These are phyloP conservation scores for Agonopterix subpropinquella DNA, from an alignment of 2,888 invertebrate species.

Conservation along the genomic window DNA sequence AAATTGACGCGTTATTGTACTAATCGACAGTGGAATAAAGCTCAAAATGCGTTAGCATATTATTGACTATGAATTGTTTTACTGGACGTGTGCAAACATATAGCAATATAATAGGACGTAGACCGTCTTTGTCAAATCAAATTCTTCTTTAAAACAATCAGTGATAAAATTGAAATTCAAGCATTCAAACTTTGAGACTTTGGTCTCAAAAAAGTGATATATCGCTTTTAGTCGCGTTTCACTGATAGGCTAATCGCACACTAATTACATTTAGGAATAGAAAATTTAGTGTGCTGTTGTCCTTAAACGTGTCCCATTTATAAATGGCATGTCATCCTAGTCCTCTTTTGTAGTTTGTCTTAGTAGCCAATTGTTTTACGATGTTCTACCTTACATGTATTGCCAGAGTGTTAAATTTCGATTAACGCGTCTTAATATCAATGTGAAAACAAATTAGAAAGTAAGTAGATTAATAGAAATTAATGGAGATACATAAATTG, in stretches of 20 bases:
- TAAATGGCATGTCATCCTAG: constrained; percentile 25
- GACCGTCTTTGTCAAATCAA: background rate
- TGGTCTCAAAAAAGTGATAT: constrained; percentile 2
- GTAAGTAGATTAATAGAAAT: constrained; percentile 54
- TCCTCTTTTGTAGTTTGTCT: constrained; percentile 16
- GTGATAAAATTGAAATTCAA: background rate
- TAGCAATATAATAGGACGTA: background rate
- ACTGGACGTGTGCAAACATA: no score
- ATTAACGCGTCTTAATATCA: constrained; percentile 18
- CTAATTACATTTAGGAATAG: constrained; percentile 12
- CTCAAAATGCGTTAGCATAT: background rate
- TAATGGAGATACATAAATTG: constrained; percentile 44
- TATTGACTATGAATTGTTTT: background rate
- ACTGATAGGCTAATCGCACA: constrained; percentile 2
- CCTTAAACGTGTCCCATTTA: constrained; percentile 1
- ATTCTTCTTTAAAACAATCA: background rate
- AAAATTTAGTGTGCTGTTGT: background rate
- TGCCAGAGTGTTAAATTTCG: constrained; percentile 3
- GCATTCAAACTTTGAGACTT: no score
- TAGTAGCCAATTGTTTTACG: constrained; percentile 11
- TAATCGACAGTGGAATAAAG: background rate
- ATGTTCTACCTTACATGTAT: constrained; percentile 2
- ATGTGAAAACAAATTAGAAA: constrained; percentile 53
- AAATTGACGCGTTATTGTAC: background rate
- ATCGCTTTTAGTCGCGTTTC: constrained; percentile 2